Evolutionary conservation across 2,888 invertebrate species (phyloP), one percentile per base, ranked within the genome.

Genomic region (Andrena camellia): DNA sequence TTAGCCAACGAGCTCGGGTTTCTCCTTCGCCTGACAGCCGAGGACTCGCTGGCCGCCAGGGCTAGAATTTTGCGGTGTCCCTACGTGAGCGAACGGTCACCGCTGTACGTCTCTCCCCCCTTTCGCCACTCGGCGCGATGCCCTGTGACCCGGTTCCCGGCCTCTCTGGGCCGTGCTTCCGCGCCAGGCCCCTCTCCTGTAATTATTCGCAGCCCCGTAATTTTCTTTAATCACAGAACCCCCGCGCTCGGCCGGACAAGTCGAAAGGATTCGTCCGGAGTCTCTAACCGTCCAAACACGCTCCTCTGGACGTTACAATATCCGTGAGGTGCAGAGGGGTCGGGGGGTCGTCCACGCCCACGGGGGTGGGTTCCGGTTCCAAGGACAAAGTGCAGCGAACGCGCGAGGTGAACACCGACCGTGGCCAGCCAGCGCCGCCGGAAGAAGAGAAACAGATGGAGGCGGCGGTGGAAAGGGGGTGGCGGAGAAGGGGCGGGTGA

Each of bases 161-260:
- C 6, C 42, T 23, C 50, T 48, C 23, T 26, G 54, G 10, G 7
- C 4, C 59, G 35, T 42, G 33, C 23, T 6, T 6, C 17, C 7
- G 13, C 42, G 48, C 42, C 59, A 29, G 70, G 71, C 59, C 50
- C 60, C 62, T 69, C 75, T 31, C 68, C 92, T 93, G 93, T 94
- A 92, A 93, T 94, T 93, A 93, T 92, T 90, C 83, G 81, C 86
- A 85, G 88, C 80, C 73, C 88, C 90, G 91, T 93, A 94, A 94
- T 93, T 94, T 93, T 92, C 93, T 92, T 93, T 93, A 93, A 94
- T 93, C 92, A 93, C 93, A 93, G 93, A 90, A 92, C 71, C 85
- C 70, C 81, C 86, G 84, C 88, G 80, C 79, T 76, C 69, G 77
- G 26, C 54, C 73, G 81, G 67, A 33, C 84, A 78, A 66, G 81